Base-by-base conservation (phyloP, 2,113 vertebrate genomes). In the Stigmatopora argus region DNA sequence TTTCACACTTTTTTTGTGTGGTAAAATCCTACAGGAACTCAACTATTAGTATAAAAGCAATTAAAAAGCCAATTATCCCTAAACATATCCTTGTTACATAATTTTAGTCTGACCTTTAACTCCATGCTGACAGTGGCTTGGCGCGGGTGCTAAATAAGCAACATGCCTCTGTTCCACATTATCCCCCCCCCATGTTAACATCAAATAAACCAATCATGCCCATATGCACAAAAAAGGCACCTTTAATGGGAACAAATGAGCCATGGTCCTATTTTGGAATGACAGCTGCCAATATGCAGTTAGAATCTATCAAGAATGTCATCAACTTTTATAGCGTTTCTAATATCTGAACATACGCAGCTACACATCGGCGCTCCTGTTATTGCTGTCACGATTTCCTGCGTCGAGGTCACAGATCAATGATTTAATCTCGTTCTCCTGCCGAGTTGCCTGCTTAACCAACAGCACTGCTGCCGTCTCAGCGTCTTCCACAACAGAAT, bases 381-480 rank as follows among this genome's bases (percentile, higher is more conserved):
- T 72, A 62, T 51, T 60, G 52, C 26, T 55, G 62, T 34, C 17
- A 21, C 35, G 55, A 66, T 83, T 80, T 78, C 46, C 65, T 62
- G 47, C 59, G 7, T 59, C 3, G 6, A 62, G 65, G 62, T 78
- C 72, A 80, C 69, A 78, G 75, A 70, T 65, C 67, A 77, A 7
- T 26, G 51, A 65, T 69, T 74, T 73, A 51, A 73, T 72, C 64
- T 64, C 69, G 63, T 74, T 49, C 18, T 45, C 18, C 58, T 21
- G 34, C 67, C 10, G 55, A 77, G 66, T 26, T 7, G 0, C 46
- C 66, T 34, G 66, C 67, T 72, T 70, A 68, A 51, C 55, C 66
- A 70, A 78, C 74, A 79, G 58, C 53, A 48, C 62, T 61, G 69
- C 26, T 17, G 23, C 15, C 51, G n/a, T 23, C 45, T 41, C 51